Conservation (phyloP, 2,797 vertebrate genomes). For the Tamandua tetradactyla region DNA sequence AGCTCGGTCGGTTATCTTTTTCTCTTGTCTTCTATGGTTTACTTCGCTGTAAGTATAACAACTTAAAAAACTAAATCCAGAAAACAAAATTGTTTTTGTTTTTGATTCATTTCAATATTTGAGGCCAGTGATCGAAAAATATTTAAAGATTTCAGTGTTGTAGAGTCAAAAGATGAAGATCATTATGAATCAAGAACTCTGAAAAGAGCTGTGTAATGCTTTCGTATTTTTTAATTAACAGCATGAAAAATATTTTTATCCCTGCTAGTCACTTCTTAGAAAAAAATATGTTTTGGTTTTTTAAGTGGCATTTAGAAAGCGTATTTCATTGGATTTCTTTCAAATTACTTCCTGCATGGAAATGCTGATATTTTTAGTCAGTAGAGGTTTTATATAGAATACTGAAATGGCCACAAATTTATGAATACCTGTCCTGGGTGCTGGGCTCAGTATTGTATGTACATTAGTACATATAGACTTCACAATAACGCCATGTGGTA, state of each 20-base stretch:
- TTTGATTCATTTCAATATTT: not conserved
- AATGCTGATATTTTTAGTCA: not conserved
- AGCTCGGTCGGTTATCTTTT: not conserved
- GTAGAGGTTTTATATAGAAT: too few relatives aligned
- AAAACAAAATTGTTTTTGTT: not conserved
- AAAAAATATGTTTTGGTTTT: not conserved
- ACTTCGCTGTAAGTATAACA: not conserved
- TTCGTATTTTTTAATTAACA: not conserved
- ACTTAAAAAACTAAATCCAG: too few relatives aligned
- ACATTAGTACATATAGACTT: fast-evolving
- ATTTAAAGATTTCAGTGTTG: not conserved
- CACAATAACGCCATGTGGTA: not conserved
- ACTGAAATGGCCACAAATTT: not conserved
- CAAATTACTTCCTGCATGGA: not conserved
- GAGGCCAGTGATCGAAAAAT: not conserved
- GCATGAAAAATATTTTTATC: not conserved
- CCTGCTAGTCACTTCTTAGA: not conserved
- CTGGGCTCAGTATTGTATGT: not conserved
- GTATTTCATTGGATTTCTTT: not conserved
- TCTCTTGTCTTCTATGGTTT: not conserved
- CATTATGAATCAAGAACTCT: not conserved
- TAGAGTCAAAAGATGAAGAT: not conserved
- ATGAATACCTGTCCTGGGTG: not conserved
- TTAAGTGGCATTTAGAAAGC: not conserved
- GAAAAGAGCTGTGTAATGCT: not conserved